These are phyloP conservation scores for Stegana nigrithorax DNA, from an alignment of 2,888 invertebrate species.

Conservation along the genomic window DNA sequence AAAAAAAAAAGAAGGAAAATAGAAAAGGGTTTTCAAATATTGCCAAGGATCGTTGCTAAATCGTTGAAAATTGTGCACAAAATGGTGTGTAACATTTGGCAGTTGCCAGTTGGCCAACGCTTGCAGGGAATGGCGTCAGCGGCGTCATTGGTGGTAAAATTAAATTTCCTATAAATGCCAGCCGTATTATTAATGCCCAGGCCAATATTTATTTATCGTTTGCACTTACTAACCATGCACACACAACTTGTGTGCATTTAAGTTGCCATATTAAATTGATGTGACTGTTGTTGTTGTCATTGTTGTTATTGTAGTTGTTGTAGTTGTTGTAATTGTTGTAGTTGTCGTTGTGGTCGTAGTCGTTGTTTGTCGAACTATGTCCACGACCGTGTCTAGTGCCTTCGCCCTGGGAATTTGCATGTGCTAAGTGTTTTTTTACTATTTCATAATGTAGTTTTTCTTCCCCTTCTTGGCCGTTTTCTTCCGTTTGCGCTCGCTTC, in stretches of 20 bases:
- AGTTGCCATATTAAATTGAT: background rate
- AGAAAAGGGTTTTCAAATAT: background rate
- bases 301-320: too few species aligned
- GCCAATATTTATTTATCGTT: background rate
- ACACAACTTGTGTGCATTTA: too few species aligned
- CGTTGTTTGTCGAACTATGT: too few species aligned
- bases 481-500: too few species aligned
- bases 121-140: too few species aligned
- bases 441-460: background rate
- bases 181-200: slow-evolving; percentile 34
- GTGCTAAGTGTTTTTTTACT: background rate
- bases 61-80: background rate
- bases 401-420: background rate
- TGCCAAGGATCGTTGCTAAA: background rate
- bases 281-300: background rate
- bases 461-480: background rate
- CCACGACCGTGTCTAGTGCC: too few species aligned
- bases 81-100: background rate
- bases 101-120: too few species aligned
- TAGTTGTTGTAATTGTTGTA: too few species aligned
- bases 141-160: too few species aligned
- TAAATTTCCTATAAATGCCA: slow-evolving; percentile 52
- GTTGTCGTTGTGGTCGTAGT: too few species aligned
- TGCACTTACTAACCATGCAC: too few species aligned
- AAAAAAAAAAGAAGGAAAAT: too few species aligned